These are phyloP conservation scores for Calephelis perditalis DNA, from an alignment of 2,888 invertebrate genomes.

Conservation along the genomic window DNA sequence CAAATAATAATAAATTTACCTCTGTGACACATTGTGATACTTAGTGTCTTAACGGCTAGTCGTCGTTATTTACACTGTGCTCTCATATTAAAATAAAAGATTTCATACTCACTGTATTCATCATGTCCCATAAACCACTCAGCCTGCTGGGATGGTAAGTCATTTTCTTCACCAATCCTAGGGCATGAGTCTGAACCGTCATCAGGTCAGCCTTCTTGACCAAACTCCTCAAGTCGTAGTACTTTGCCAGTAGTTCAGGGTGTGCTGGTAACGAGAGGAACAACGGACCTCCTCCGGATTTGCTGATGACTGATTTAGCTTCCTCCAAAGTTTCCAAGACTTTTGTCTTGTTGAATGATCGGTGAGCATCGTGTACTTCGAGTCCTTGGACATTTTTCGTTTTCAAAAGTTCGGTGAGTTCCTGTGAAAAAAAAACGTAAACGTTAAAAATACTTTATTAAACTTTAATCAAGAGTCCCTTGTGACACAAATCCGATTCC, in stretches of 20 bases:
- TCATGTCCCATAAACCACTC: slow-evolving; percentile 87
- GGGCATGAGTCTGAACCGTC: slow-evolving; percentile 82
- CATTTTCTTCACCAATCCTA: slow-evolving; percentile 81
- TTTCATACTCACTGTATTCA: slow-evolving; percentile 57
- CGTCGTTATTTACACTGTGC: too few species aligned
- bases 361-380: slow-evolving; percentile 76
- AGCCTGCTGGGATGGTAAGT: slow-evolving; percentile 86
- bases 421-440: slow-evolving; percentile 58
- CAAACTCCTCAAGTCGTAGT: slow-evolving; percentile 82
- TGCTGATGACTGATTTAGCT: slow-evolving; percentile 61
- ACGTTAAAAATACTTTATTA: too few species aligned
- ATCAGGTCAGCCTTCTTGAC: slow-evolving; percentile 82
- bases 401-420: slow-evolving; percentile 71
- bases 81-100: too few species aligned
- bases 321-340: slow-evolving; percentile 65
- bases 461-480: too few species aligned
- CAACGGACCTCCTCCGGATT: slow-evolving; percentile 71
- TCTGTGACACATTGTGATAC: too few species aligned
- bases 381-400: slow-evolving; percentile 77
- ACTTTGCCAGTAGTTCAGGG: slow-evolving; percentile 82
- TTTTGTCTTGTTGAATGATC: slow-evolving; percentile 68
- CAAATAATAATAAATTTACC: too few species aligned
- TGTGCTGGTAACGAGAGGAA: slow-evolving; percentile 81
- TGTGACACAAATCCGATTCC: too few species aligned
- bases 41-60: too few species aligned